Percentiles rank a stretch among this genome's conserved stretches.
These are phyloP conservation scores for Arrhopalites spinosus DNA, from an alignment of 2,888 invertebrate species.

Conservation along the genomic window DNA sequence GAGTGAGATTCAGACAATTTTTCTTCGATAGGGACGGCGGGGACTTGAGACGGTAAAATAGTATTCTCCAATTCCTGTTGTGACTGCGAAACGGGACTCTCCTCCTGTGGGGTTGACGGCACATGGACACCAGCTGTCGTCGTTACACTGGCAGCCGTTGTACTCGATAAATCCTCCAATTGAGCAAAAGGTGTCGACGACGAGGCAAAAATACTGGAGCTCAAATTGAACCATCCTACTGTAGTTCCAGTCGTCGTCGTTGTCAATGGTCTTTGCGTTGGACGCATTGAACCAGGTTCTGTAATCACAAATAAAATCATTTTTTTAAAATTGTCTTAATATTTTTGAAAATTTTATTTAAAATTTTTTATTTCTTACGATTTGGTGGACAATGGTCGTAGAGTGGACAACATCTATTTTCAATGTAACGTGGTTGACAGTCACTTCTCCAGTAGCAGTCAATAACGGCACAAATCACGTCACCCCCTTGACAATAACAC, in stretches of 20 bases:
- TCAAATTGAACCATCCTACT: constrained; percentile 40
- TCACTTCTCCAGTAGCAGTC: constrained; percentile 77
- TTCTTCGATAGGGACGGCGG: not conserved
- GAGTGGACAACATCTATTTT: constrained; percentile 78
- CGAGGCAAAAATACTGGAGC: constrained; percentile 20
- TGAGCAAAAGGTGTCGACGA: constrained; percentile 9
- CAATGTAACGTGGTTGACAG: constrained; percentile 73
- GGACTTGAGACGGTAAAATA: not conserved
- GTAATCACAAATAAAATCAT: not conserved
- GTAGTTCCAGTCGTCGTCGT: constrained; percentile 21
- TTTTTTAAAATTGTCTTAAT: not conserved
- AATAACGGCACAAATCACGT: constrained; percentile 76
- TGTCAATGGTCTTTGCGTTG: constrained; percentile 26
- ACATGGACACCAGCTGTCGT: constrained; percentile 3
- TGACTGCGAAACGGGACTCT: not conserved
- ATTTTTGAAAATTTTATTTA: no score
- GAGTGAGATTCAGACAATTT: constrained; percentile 1
- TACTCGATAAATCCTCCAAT: not conserved
- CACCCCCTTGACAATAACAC: constrained; percentile 80
- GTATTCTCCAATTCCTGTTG: not conserved
- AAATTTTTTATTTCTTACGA: constrained; percentile 38
- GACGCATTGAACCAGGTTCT: constrained; percentile 40
- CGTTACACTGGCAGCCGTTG: not conserved
- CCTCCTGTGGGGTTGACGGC: not conserved
- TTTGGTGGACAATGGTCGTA: constrained; percentile 75